phyloP scores from a whole-genome alignment of 1,140 invertebrate species.

The Zelostemma sp. region DNA sequence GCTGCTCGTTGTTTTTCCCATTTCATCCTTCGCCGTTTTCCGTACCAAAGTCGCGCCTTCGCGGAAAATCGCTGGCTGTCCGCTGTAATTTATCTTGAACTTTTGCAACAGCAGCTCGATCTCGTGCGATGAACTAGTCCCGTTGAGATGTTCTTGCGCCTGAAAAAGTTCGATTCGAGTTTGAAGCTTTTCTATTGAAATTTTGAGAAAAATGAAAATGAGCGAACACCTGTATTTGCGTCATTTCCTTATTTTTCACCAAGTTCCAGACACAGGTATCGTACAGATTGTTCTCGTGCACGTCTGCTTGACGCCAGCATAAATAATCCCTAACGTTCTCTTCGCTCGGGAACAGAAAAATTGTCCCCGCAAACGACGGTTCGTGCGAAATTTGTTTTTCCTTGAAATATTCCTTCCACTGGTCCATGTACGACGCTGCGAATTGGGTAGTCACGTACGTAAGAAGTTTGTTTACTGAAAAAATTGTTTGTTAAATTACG shows the following conservation, averaged over 20 bases:
- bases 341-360: constrained; percentile 91
- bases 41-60: constrained; percentile 90
- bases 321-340: constrained; percentile 92
- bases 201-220: too few species aligned
- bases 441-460: too few species aligned
- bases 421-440: constrained; percentile 82
- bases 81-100: constrained; percentile 96
- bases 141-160: constrained; percentile 86
- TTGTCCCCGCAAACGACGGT: constrained; percentile 91
- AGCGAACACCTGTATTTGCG: constrained; percentile 29
- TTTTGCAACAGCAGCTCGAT: constrained; percentile 94
- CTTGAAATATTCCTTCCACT: constrained; percentile 87
- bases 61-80: constrained; percentile 85
- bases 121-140: constrained; percentile 90
- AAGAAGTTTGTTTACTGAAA: too few species aligned
- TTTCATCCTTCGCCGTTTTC: constrained; percentile 69
- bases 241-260: constrained; percentile 82
- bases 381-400: constrained; percentile 81
- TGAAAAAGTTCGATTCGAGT: too few species aligned
- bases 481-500: too few species aligned
- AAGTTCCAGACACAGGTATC: constrained; percentile 97
- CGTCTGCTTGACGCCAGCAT: constrained; percentile 97
- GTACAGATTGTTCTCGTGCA: constrained; percentile 98
- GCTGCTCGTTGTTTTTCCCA: constrained; percentile 64
- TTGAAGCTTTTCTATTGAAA: too few species aligned